Conservation (phyloP, 2,888 invertebrate genomes). For the Microdon myrmicae region DNA sequence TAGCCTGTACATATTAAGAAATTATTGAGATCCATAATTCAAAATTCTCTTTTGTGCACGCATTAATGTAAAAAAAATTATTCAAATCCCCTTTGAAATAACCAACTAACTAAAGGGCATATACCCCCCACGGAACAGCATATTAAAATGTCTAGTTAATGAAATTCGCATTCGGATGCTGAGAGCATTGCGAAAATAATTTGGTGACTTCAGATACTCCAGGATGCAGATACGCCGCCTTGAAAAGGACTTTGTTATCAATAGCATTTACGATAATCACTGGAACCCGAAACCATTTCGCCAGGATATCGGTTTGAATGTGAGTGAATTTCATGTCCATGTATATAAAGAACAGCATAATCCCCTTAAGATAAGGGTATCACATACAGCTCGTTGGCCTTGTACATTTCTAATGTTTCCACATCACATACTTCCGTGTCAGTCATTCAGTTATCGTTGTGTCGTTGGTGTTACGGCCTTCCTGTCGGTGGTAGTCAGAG, state of each 20-base stretch:
- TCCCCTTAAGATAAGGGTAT: constrained; percentile 43
- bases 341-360: constrained; percentile 32
- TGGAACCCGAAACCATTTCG: constrained; percentile 48
- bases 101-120: too few species aligned
- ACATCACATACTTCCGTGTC: constrained; percentile 16
- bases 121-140: too few species aligned
- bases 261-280: constrained; percentile 51
- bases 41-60: too few species aligned
- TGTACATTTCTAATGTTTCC: constrained; percentile 17
- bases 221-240: constrained; percentile 14
- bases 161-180: constrained; percentile 50
- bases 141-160: too few species aligned
- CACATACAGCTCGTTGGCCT: too few species aligned
- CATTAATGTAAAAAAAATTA: too few species aligned
- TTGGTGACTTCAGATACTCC: constrained; percentile 35
- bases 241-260: constrained; percentile 29
- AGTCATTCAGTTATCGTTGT: constrained; percentile 13
- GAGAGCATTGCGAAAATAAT: constrained; percentile 44
- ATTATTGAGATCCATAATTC: too few species aligned
- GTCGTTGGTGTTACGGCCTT: constrained; percentile 18
- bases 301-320: constrained; percentile 19
- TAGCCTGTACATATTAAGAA: too few species aligned
- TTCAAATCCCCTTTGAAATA: too few species aligned
- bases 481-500: constrained; percentile 47
- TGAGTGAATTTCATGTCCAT: constrained; percentile 17